Base-by-base conservation (phyloP, 2,797 vertebrate genomes). In the Gastrophryne carolinensis region DNA sequence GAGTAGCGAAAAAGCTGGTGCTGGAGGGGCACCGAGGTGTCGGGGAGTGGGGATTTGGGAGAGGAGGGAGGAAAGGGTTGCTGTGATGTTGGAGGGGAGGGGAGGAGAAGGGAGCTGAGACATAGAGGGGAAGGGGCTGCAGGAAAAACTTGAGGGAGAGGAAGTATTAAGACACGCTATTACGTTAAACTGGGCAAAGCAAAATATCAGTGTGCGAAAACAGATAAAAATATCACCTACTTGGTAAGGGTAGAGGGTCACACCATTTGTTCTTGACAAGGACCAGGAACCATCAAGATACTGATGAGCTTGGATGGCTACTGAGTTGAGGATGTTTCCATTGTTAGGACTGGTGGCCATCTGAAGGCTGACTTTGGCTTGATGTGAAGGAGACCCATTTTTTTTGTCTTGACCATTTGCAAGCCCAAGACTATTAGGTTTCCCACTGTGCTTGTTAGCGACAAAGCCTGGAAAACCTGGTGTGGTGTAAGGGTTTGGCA, bases 231-330 rank as follows among this genome's bases (percentile, higher is more conserved):
- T 4, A 56, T 32, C 15, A 83, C 90, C 88, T 90, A 98, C 96
- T 91, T 92, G 92, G 78, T 93, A 92, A 27, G 92, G 86, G 81
- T 93, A 90, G 37, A 92, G 84, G 79, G 92, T 90, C 79, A 94
- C 91, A 4, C 93, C 92, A 53, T 96, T 94, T 0, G 90, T 83
- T 81, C 88, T 90, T 27, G 93, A 93, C 84, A 91, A 82, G 79
- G 92, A 91, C 86, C 85, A 93, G 61, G 90, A 92, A 60, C 93
- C 86, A 0, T 93, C 93, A 82, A 96, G 87, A 80, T 94, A 95
- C 37, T 96, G 93, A 82, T 96, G 96, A 82, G 93, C 89, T 84
- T 96, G 95, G 57, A 93, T 90, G 75, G 93, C 90, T 79, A 92
- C 90, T 2, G 93, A 90, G 84, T 90, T 91, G 79, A 92, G 83